Evolutionary conservation across 2,113 vertebrate species (phyloP).

Genomic region (Pimephales promelas): DNA sequence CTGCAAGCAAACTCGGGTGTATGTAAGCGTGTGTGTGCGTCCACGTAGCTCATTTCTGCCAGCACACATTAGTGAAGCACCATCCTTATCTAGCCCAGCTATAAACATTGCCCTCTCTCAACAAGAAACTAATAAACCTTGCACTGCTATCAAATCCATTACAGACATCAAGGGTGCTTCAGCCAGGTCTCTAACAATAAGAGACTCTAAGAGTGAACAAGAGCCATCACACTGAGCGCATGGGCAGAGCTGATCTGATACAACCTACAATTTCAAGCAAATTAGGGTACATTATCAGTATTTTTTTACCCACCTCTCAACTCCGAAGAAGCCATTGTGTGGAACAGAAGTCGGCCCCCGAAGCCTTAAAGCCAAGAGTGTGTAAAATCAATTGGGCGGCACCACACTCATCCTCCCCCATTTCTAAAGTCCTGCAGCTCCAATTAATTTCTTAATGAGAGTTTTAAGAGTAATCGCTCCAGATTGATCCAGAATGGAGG

Average conservation of each 20-base stretch:
- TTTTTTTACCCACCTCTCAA: constrained; percentile 7
- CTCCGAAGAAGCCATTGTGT: neutral
- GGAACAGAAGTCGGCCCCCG: constrained; percentile 25
- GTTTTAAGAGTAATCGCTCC: constrained; percentile 53
- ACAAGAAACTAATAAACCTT: constrained; percentile 33
- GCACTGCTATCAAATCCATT: constrained; percentile 11
- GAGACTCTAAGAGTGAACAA: constrained; percentile 19
- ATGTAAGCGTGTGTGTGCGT: neutral
- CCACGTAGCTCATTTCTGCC: neutral
- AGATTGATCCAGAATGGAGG: constrained; percentile 52
- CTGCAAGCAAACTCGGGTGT: constrained; percentile 23
- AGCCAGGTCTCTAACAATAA: neutral
- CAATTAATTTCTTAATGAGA: constrained; percentile 60
- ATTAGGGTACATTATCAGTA: constrained; percentile 17
- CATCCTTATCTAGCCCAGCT: constrained; percentile 7
- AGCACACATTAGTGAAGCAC: constrained; percentile 17
- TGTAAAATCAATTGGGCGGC: constrained; percentile 48
- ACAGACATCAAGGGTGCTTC: constrained; percentile 14
- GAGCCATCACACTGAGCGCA: neutral
- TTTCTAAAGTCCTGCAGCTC: constrained; percentile 54
- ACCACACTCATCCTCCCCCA: constrained; percentile 41
- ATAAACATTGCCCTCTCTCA: constrained; percentile 21
- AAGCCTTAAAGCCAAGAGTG: neutral
- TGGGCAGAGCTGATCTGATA: neutral
- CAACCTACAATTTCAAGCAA: constrained; percentile 4